A percentile compares a stretch with the other conserved stretches of the same genome.
Evolutionary conservation across 2,888 invertebrate species (phyloP).

Genomic region (Tenthredo amoena): DNA sequence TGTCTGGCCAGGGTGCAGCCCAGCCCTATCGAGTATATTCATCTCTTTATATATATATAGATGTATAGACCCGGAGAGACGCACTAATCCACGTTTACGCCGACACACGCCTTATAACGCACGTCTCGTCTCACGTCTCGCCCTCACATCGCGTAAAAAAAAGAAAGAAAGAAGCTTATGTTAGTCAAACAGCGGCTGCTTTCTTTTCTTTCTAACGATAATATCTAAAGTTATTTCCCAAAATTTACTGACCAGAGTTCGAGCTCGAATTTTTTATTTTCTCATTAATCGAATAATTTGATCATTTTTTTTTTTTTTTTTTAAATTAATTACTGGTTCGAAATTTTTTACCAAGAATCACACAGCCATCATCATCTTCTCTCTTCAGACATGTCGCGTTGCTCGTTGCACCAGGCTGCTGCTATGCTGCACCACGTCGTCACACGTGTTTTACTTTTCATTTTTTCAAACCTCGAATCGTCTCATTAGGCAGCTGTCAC

Average conservation of each 20-base stretch:
- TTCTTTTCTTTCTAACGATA: slow-evolving; percentile 8
- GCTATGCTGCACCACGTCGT: neutral
- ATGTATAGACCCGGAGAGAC: slow-evolving; percentile 28
- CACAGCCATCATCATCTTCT: neutral
- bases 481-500: slow-evolving; percentile 44
- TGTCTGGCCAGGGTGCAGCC: slow-evolving; percentile 52
- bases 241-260: neutral
- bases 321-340: too few relatives aligned
- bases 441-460: slow-evolving; percentile 11
- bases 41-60: slow-evolving; percentile 18
- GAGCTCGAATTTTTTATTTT: neutral
- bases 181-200: slow-evolving; percentile 13
- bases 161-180: neutral
- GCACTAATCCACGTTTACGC: slow-evolving; percentile 35
- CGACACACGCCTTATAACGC: slow-evolving; percentile 20
- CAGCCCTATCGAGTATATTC: slow-evolving; percentile 51
- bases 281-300: neutral
- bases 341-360: slow-evolving; percentile 16
- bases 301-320: neutral
- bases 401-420: neutral
- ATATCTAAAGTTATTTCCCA: neutral
- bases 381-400: neutral
- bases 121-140: slow-evolving; percentile 25
- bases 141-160: slow-evolving; percentile 15
- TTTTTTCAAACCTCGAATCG: slow-evolving; percentile 5